A percentile compares a stretch with the other conserved stretches of the same genome.
These are phyloP conservation scores for Leptatherina wallacei DNA, from an alignment of 2,797 vertebrate species.

Conservation along the genomic window DNA sequence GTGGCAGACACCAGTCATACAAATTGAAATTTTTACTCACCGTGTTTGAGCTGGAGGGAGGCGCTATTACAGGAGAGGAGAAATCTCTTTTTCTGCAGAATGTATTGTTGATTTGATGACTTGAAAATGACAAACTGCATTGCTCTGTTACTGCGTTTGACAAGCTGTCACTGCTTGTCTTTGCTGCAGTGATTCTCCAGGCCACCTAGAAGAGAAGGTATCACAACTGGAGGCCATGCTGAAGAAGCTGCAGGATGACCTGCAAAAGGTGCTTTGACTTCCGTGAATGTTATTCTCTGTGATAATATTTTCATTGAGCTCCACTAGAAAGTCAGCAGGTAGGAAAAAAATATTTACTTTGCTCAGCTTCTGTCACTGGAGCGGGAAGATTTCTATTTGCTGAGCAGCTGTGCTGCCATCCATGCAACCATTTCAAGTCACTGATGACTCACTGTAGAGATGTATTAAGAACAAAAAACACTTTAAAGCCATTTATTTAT, in stretches of 20 bases:
- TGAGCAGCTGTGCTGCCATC: constrained; percentile 30
- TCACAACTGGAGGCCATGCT: constrained; percentile 90
- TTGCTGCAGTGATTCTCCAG: constrained; percentile 83
- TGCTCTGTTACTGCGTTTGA: constrained; percentile 19
- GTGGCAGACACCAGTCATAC: constrained; percentile 44
- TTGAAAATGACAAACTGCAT: neutral
- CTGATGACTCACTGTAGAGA: constrained; percentile 47
- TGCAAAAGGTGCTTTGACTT: constrained; percentile 89
- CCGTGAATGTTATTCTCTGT: constrained; percentile 64
- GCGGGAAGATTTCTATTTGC: constrained; percentile 40
- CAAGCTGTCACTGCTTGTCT: constrained; percentile 37
- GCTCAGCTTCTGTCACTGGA: constrained; percentile 42
- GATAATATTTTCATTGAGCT: constrained; percentile 53
- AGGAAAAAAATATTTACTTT: constrained; percentile 48
- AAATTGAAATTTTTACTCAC: constrained; percentile 40
- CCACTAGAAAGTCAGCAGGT: constrained; percentile 54
- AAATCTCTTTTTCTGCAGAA: neutral
- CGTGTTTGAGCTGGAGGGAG: neutral
- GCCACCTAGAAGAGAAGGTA: constrained; percentile 90
- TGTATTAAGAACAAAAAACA: constrained; percentile 48
- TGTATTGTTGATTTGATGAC: constrained; percentile 13
- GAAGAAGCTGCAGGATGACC: constrained; percentile 90
- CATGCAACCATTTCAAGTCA: constrained; percentile 18
- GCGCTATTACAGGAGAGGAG: neutral
- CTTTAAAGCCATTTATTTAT: constrained; percentile 48